Base-by-base conservation (phyloP, 2,113 vertebrate genomes). In the Ophthalmolycus amberensis region DNA sequence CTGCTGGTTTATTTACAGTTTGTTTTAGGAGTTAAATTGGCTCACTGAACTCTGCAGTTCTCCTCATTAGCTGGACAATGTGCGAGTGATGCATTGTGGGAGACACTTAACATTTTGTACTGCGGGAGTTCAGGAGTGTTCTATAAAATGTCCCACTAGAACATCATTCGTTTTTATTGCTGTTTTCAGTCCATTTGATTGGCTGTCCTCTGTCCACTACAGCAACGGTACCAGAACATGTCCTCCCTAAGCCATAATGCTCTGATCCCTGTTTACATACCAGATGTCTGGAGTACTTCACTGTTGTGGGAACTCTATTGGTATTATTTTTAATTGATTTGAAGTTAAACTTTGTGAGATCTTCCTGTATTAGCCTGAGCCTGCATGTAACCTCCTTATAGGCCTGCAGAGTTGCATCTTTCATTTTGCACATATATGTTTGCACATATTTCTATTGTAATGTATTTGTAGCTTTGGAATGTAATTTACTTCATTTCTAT, bases 1-100 rank as follows among this genome's bases (percentile, higher is more conserved):
- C 76, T 65, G 82, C 64, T 79, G 71, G 1, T 77, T 66, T 50
- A 37, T 46, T 77, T n/a, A 46, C 46, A n/a, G 22, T 38, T 3
- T 78, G 66, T 71, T 60, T 76, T 22, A 48, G 52, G 62, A 52
- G 52, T 10, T 15, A 52, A 18, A 75, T 80, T 18, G 66, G 15
- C 34, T 71, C 32, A 62, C 7, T 80, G 72, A 76, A 71, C 8
- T 9, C 27, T 70, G 58, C n/a, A 58, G 48, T 22, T 2, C 48
- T 7, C 8, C 22, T 56, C 68, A 40, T 68, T n/a, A 69, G 10
- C 25, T 60, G 16, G 44, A 70, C 48, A 27, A 20, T 1, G 5
- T 58, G 40, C 27, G 82, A 74, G 56, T 16, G 59, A 10, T 74
- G 69, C 75, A 50, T 27, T 54, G 20, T 70, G 46, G 14, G 62